Evolutionary conservation across 2,888 invertebrate species (phyloP), one percentile per base, ranked within the genome.

Genomic region (Agrenia bidenticulata): DNA sequence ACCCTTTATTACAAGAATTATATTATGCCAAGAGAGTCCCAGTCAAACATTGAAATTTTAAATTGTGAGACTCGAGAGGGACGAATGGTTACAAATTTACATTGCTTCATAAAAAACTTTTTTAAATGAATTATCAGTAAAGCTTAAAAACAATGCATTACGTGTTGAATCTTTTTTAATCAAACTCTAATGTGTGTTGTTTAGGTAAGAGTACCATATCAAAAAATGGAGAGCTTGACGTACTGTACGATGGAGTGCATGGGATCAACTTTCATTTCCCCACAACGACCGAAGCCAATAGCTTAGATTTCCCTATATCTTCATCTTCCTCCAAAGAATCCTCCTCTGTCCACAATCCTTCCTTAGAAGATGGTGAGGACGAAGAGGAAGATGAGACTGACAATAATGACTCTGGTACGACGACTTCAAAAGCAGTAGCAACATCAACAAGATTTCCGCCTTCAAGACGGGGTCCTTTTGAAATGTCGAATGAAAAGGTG

Each of bases 201-300:
- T 57, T 61, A 73, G 73, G 73, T 73, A 70, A 72, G 37, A 66
- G 63, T 37, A 39, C 64, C 56, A 60, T 73, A 49, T 55, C 67
- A 27, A 72, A 73, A 61, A 69, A 67, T 61, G 63, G 63, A 11
- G 73, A 71, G 57, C 56, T 73, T 17, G 72, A 72, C 26, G 64
- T 72, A 24, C 54, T 59, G 1, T 61, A 53, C 17, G 64, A 59
- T 15, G 62, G 60, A 32, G 63, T 65, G 57, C 56, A 60, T 24
- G 64, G 59, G 11, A 64, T 62, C 55, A 56, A 56, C 15, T 61
- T 69, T 21, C 50, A 54, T 19, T 45, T 64, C 32, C 45, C 61
- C 5, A 54, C 62, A 5, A 64, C 64, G 0, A 55, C 55, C 27
- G 64, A 68, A 23, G 26, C 57, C 15, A 55, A 64, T 65, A 55